Evolutionary conservation across 2,888 invertebrate species (phyloP).

Genomic region (Caenorhabditis doughertyi): DNA sequence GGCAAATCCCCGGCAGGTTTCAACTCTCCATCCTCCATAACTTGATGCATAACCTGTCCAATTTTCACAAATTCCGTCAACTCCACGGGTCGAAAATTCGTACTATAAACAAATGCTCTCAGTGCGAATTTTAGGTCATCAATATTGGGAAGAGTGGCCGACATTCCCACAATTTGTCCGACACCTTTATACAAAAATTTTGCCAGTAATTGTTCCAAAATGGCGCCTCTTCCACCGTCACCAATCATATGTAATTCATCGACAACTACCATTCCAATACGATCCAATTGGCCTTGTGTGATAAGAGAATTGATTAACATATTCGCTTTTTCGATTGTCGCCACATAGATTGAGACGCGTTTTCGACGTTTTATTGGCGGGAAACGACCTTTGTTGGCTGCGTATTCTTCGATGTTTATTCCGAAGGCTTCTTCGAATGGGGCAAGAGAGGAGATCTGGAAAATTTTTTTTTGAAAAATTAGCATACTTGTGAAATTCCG

Average conservation of each 20-base stretch:
- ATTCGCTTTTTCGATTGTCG: conserved; percentile 94
- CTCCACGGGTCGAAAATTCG: conserved; percentile 90
- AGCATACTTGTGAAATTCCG: no score
- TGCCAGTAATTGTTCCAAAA: conserved; percentile 90
- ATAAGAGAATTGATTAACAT: conserved; percentile 90
- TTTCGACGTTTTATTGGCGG: conserved; percentile 90
- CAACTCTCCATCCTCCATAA: conserved; percentile 48
- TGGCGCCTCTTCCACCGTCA: conserved; percentile 91
- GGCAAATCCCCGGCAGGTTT: conserved; percentile 70
- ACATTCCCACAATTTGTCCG: conserved; percentile 94
- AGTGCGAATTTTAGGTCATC: conserved; percentile 90
- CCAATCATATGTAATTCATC: conserved; percentile 94
- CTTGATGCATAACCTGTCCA: conserved; percentile 65
- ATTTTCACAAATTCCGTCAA: conserved; percentile 71
- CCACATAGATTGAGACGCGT: conserved; percentile 89
- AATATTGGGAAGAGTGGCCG: conserved; percentile 95
- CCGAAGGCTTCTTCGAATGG: conserved; percentile 92
- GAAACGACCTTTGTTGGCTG: conserved; percentile 87
- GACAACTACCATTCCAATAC: conserved; percentile 90
- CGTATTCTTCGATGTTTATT: conserved; percentile 96
- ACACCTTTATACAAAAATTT: conserved; percentile 87
- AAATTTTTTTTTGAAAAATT: no score
- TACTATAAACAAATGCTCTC: conserved; percentile 89
- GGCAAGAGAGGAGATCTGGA: conserved; percentile 89
- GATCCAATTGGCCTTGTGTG: conserved; percentile 88